A percentile compares a stretch with the other conserved stretches of the same genome.
Evolutionary conservation across 1,140 invertebrate species (phyloP).

Genomic region (Chrysomallon squamiferum): DNA sequence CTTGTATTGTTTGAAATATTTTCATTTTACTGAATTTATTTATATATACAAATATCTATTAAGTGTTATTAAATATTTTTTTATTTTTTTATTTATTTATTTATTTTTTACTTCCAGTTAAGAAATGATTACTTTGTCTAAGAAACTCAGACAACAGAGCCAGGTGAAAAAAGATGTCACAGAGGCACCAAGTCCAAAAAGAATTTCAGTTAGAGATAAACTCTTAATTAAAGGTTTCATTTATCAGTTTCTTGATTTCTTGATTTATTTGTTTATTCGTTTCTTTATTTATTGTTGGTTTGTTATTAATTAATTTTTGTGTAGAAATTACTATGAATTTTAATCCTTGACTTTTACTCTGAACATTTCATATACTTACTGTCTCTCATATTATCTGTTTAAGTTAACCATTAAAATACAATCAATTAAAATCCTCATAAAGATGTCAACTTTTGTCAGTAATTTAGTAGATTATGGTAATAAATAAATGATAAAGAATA

Average conservation of each 20-base stretch:
- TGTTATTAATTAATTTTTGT: no score
- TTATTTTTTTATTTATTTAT: neutral
- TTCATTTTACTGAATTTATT: no score
- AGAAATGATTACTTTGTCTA: conserved; percentile 80
- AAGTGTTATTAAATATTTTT: neutral
- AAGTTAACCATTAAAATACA: no score
- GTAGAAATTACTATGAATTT: no score
- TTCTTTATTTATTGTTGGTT: neutral
- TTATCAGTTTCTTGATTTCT: neutral
- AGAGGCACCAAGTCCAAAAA: conserved; percentile 30
- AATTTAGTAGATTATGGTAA: no score
- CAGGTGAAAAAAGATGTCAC: conserved; percentile 54
- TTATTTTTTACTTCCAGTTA: conserved; percentile 10
- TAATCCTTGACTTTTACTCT: no score
- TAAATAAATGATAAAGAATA: no score
- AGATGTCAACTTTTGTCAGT: no score
- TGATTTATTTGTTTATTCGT: neutral
- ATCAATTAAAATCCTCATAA: no score
- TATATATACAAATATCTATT: neutral
- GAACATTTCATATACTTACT: no score
- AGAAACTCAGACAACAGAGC: conserved; percentile 77
- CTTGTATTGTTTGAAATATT: no score
- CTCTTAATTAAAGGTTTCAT: conserved; percentile 78
- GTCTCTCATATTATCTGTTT: no score
- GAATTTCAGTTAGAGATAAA: conserved; percentile 84